Evolutionary conservation across 2,888 invertebrate genomes (phyloP).

Genomic region (Andrena minutula): DNA sequence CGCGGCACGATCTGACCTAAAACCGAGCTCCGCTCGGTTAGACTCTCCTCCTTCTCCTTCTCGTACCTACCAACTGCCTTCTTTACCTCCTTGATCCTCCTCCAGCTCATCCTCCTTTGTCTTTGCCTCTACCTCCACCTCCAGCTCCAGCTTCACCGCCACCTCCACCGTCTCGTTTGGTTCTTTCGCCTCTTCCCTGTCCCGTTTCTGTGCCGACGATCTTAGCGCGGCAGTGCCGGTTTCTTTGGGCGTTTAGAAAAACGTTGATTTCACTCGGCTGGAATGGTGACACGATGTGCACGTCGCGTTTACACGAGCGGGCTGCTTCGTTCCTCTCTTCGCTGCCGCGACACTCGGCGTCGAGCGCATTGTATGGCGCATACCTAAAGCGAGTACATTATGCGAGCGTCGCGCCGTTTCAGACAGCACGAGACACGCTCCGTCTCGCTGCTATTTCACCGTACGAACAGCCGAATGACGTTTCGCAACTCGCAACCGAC

Average conservation of each 20-base stretch:
- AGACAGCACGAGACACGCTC: slow-evolving; percentile 38
- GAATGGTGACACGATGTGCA: slow-evolving; percentile 81
- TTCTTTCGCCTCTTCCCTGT: slow-evolving; percentile 44
- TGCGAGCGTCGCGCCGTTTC: slow-evolving; percentile 55
- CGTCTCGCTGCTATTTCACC: slow-evolving; percentile 32
- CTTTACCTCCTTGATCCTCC: slow-evolving; percentile 62
- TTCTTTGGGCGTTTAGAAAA: slow-evolving; percentile 78
- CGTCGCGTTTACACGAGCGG: slow-evolving; percentile 69
- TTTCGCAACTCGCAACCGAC: neutral
- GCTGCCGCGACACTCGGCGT: slow-evolving; percentile 59
- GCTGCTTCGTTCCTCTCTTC: slow-evolving; percentile 52
- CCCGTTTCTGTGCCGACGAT: slow-evolving; percentile 50
- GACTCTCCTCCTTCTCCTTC: slow-evolving; percentile 64
- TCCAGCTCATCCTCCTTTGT: slow-evolving; percentile 57
- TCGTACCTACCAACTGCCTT: slow-evolving; percentile 41
- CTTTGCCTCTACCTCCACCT: slow-evolving; percentile 11
- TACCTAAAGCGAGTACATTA: slow-evolving; percentile 69
- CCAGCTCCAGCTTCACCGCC: neutral
- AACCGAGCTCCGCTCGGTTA: slow-evolving; percentile 76
- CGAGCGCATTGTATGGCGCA: slow-evolving; percentile 73
- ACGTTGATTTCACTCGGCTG: slow-evolving; percentile 82
- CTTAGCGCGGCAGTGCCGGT: slow-evolving; percentile 60
- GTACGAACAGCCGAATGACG: slow-evolving; percentile 7
- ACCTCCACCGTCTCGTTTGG: slow-evolving; percentile 18
- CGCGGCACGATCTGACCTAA: slow-evolving; percentile 84